phyloP scores from a whole-genome alignment of 1,140 invertebrate species.

The Polyergus mexicanus region DNA sequence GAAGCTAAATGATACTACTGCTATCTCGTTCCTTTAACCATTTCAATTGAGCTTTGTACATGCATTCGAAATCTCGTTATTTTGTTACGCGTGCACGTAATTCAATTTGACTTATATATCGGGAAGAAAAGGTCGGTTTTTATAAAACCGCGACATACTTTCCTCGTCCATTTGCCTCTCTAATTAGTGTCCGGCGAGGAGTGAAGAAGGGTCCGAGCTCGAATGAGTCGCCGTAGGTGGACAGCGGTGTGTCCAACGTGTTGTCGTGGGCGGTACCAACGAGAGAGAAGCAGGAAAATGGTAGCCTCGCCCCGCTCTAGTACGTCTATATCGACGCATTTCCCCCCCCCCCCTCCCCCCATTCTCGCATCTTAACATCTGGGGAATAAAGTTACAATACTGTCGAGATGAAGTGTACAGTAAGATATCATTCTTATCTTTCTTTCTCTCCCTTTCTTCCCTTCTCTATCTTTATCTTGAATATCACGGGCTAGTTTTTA shows the following conservation, averaged over 20 bases:
- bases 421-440: not conserved
- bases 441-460: too few relatives aligned
- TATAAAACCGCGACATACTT: conserved; percentile 46
- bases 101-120: conserved; percentile 23
- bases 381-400: conserved; percentile 22
- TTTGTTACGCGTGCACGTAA: conserved; percentile 19
- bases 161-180: conserved; percentile 52
- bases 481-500: not conserved
- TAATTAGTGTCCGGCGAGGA: conserved; percentile 39
- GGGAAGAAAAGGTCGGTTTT: conserved; percentile 42
- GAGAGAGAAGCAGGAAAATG: conserved; percentile 65
- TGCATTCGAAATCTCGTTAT: conserved; percentile 4
- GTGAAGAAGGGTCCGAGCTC: conserved; percentile 43
- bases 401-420: not conserved
- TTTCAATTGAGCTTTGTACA: not conserved
- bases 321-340: conserved; percentile 67
- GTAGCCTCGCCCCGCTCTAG: conserved; percentile 54
- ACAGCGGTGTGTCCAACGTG: conserved; percentile 63
- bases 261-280: conserved; percentile 67
- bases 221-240: conserved; percentile 56
- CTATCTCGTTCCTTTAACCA: not conserved
- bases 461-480: too few relatives aligned
- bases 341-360: conserved; percentile 30
- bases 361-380: conserved; percentile 69
- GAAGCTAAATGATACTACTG: not conserved